Conservation (phyloP, 2,797 vertebrate species). For the Gila robusta region DNA sequence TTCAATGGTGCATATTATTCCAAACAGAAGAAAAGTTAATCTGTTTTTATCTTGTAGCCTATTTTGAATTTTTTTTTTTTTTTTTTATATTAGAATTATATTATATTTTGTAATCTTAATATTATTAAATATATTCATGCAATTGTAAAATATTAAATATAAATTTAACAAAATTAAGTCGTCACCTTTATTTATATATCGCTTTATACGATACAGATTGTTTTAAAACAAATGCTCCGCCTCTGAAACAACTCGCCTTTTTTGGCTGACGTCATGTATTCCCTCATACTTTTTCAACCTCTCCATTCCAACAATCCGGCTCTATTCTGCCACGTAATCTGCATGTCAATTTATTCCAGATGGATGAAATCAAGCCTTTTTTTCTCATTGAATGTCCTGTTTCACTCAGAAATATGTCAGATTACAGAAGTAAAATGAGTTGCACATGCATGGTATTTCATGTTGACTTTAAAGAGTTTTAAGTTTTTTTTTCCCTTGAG, state of each 20-base stretch:
- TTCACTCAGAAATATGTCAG: not conserved
- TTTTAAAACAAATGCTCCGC: not conserved
- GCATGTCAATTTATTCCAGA: constrained; percentile 7
- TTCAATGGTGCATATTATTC: not conserved
- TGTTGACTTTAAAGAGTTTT: constrained; percentile 1
- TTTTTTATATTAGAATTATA: no score
- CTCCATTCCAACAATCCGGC: no score
- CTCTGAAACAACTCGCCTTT: not conserved
- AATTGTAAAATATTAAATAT: not conserved
- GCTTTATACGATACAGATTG: no score
- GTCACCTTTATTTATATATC: no score
- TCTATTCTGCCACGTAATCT: not conserved
- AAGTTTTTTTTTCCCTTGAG: not conserved
- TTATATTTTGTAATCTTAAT: not conserved
- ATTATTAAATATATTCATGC: not conserved
- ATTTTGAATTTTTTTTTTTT: not conserved
- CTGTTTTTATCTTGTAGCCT: not conserved
- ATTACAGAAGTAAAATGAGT: constrained; percentile 6
- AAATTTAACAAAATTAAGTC: not conserved
- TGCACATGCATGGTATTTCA: not conserved
- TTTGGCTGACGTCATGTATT: not conserved
- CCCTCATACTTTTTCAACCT: not conserved
- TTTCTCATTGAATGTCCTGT: constrained; percentile 8
- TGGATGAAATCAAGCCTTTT: constrained; percentile 29
- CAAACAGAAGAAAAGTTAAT: not conserved